Percentiles rank a stretch among this genome's conserved stretches.
Evolutionary conservation across 2,888 invertebrate species (phyloP).

Genomic region (Nemotelus nigrinus): DNA sequence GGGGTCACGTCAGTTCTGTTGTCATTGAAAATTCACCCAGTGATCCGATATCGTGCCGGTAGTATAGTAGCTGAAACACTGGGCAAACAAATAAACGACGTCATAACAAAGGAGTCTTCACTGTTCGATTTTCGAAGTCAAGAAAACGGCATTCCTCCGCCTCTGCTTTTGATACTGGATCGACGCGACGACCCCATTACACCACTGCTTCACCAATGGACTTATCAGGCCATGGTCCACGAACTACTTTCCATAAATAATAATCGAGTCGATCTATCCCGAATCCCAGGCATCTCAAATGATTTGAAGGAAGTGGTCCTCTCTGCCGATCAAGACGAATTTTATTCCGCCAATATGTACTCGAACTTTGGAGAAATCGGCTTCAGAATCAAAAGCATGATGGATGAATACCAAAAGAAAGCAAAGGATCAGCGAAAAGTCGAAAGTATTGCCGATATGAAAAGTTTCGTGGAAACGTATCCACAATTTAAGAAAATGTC

Average conservation of each 20-base stretch:
- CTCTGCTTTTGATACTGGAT: slow-evolving; percentile 89
- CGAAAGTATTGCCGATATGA: slow-evolving; percentile 99
- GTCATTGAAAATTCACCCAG: slow-evolving; percentile 89
- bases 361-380: slow-evolving; percentile 99
- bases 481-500: slow-evolving; percentile 98
- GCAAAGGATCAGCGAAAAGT: slow-evolving; percentile 96
- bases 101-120: slow-evolving; percentile 86
- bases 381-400: slow-evolving; percentile 92
- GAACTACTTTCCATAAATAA: slow-evolving; percentile 93
- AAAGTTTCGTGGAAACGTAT: slow-evolving; percentile 96
- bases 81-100: slow-evolving; percentile 85
- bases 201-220: slow-evolving; percentile 97
- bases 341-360: slow-evolving; percentile 94
- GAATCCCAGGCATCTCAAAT: slow-evolving; percentile 84
- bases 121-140: slow-evolving; percentile 85
- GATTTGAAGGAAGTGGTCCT: slow-evolving; percentile 94
- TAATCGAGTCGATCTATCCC: slow-evolving; percentile 90
- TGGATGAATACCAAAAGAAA: slow-evolving; percentile 97
- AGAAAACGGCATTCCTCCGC: slow-evolving; percentile 71
- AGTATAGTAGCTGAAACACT: slow-evolving; percentile 86
- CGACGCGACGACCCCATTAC: slow-evolving; percentile 95
- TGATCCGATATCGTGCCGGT: slow-evolving; percentile 87
- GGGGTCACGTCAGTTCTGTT: slow-evolving; percentile 87
- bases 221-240: slow-evolving; percentile 99
- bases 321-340: slow-evolving; percentile 95